Base-by-base conservation (phyloP, 2,113 vertebrate species). In the Nannobrachium achirus region DNA sequence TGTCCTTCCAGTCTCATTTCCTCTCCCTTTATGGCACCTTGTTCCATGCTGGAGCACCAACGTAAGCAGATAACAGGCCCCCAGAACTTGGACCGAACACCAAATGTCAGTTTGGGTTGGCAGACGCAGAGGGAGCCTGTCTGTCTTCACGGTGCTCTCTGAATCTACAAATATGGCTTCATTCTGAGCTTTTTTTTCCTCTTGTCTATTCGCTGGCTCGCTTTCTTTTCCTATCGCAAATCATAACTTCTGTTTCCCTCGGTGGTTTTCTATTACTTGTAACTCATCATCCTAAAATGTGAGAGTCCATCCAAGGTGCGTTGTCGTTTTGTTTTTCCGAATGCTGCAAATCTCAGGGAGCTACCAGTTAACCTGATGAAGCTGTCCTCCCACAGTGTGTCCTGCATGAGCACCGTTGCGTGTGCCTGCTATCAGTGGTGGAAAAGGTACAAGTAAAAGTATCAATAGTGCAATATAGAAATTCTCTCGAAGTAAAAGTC, bases 1-100 rank as follows among this genome's bases (percentile, higher is more conserved):
- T 61, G 51, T 20, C 13, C 25, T 76, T 69, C 78, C 58, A 55
- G 15, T 66, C 60, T 79, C 49, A 83, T 86, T 90, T 85, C 73
- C 79, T 73, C 56, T 63, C 60, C 57, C n/a, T 59, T 56, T 50
- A 56, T 42, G 41, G 50, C 59, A 46, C 56, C 50, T 25, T 48
- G 40, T 61, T 25, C 42, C 42, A 59, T 16, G 5, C 8, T 8
- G 10, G 19, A 70, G 55, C 52, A 71, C 48, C 69, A 73, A 49
- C 66, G 49, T 42, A 55, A 51, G n/a, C 46, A 67, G 60, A 72
- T 18, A 50, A 83, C 68, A 58, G 55, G 51, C 25, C 52, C 38
- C 60, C 70, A 68, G 61, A 48, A 46, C 66, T 71, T 61, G 60
- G 76, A 60, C 18, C 38, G 68, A 65, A 67, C 46, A 3, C 57